phyloP scores from a whole-genome alignment of 2,113 vertebrate genomes.

The Serilophus lunatus region DNA sequence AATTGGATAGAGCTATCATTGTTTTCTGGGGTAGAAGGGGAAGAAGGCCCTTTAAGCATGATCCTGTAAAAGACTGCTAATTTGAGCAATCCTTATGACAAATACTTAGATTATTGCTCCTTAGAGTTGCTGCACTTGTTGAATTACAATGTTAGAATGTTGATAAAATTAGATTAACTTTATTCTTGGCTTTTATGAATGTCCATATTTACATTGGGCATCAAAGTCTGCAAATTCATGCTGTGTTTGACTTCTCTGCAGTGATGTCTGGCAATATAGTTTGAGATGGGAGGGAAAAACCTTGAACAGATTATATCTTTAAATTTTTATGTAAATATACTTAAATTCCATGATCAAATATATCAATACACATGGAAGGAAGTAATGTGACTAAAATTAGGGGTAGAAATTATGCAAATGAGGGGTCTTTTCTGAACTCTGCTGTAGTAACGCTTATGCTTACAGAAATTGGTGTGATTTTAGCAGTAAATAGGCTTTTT shows the following conservation, averaged over 20 bases:
- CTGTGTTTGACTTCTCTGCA: not conserved
- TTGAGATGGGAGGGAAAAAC: not conserved
- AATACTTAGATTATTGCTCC: not conserved
- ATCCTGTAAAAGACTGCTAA: not conserved
- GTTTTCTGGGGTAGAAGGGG: not conserved
- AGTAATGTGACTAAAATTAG: not conserved
- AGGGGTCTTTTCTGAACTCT: not conserved
- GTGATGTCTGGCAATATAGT: not conserved
- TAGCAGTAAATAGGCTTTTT: not conserved
- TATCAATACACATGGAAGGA: not conserved
- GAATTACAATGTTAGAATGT: not conserved
- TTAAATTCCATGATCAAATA: not conserved
- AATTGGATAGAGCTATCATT: not conserved
- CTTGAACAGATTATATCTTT: not conserved
- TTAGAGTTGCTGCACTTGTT: too few relatives aligned
- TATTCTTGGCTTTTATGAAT: not conserved
- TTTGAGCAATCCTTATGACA: not conserved
- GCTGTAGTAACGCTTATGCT: not conserved
- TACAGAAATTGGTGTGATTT: not conserved
- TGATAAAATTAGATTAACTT: not conserved
- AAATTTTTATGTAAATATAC: not conserved
- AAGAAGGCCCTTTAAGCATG: not conserved
- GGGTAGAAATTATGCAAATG: not conserved
- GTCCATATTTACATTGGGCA: not conserved
- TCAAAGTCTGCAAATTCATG: not conserved